phyloP scores from a whole-genome alignment of 2,113 vertebrate species.

The Myrmophylax atrothorax region DNA sequence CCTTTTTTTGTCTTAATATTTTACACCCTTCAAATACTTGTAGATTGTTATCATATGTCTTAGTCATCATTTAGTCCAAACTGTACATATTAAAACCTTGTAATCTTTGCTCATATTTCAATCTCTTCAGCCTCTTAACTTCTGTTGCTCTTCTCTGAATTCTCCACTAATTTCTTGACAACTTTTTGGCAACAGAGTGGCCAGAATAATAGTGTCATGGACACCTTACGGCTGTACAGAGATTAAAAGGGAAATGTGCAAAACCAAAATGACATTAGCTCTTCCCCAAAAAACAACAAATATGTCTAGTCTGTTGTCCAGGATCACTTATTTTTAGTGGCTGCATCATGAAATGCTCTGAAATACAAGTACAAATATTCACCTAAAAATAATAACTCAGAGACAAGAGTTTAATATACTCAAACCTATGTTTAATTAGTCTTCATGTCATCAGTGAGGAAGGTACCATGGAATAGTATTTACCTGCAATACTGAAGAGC shows the following conservation, averaged over 20 bases:
- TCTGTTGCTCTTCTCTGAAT: conserved; percentile 64
- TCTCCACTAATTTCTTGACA: conserved; percentile 64
- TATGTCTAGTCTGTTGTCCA: conserved; percentile 56
- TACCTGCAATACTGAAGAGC: not conserved
- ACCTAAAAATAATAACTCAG: not conserved
- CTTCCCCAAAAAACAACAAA: conserved; percentile 52
- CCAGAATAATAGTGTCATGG: conserved; percentile 64
- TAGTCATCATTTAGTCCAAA: conserved; percentile 69
- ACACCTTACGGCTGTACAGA: conserved; percentile 59
- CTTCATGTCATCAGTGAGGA: not conserved
- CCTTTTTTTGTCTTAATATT: conserved; percentile 53
- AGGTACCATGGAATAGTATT: not conserved
- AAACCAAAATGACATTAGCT: conserved; percentile 51
- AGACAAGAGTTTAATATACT: not conserved
- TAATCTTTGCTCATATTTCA: conserved; percentile 71
- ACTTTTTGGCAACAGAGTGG: conserved; percentile 66
- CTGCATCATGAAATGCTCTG: not conserved
- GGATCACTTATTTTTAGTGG: conserved; percentile 56
- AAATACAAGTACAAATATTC: conserved; percentile 10
- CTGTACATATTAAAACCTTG: conserved; percentile 67
- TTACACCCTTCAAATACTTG: conserved; percentile 70
- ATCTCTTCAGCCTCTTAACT: conserved; percentile 66
- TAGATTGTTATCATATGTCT: conserved; percentile 69
- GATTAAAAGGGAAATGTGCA: conserved; percentile 49
- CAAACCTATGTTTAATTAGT: not conserved